Percentiles rank a stretch among this genome's conserved stretches.
These are phyloP conservation scores for Drosophila suzukii DNA, from an alignment of 1,140 invertebrate species.

Conservation along the genomic window DNA sequence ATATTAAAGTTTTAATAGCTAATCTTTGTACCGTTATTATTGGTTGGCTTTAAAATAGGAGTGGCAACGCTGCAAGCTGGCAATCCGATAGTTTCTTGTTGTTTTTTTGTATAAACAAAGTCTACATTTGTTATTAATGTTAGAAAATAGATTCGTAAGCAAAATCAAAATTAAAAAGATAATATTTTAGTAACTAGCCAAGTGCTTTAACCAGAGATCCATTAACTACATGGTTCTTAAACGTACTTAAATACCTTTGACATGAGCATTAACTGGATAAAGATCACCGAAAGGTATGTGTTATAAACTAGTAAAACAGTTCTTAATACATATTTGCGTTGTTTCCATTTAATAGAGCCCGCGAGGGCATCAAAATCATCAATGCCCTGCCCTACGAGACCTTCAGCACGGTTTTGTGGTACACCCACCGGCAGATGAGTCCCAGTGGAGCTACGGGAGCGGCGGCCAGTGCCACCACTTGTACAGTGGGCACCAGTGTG, in stretches of 20 bases:
- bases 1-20: neutral
- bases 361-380: conserved; percentile 84
- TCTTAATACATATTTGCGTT: neutral
- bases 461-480: conserved; percentile 4
- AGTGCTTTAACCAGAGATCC: neutral
- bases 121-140: conserved; percentile 7
- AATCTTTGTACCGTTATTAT: conserved; percentile 16
- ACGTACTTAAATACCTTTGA: neutral
- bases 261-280: conserved; percentile 84
- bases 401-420: conserved; percentile 78
- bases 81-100: conserved; percentile 22
- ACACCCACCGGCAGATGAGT: conserved; percentile 83
- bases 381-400: conserved; percentile 80
- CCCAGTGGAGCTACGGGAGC: conserved; percentile 28
- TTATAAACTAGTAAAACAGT: neutral
- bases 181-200: neutral
- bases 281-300: conserved; percentile 79
- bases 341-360: conserved; percentile 54
- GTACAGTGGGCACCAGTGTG: conserved; percentile 64
- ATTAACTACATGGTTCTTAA: neutral
- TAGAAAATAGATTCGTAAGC: neutral
- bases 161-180: neutral
- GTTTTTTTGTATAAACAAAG: conserved; percentile 17
- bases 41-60: too few relatives aligned
- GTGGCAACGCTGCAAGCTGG: conserved; percentile 23